Evolutionary conservation across 2,113 vertebrate species (phyloP), one percentile per base, ranked within the genome.

Genomic region (Grallaria varia): DNA sequence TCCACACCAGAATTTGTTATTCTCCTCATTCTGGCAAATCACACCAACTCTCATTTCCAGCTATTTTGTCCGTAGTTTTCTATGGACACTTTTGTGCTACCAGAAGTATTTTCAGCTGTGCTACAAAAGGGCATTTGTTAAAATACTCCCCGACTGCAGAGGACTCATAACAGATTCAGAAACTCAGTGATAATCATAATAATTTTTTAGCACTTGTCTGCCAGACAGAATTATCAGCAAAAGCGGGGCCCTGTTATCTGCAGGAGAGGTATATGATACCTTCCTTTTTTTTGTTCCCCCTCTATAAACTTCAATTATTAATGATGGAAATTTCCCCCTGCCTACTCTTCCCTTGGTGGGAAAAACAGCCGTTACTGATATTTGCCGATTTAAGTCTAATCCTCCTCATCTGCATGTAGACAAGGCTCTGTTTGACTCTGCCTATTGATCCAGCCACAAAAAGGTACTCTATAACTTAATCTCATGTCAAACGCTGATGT

Each of bases 271-370:
- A 52, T 72, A 88, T 58, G 93, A 94, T 91, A 94, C 15, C 0
- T 64, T 83, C 71, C 30, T 78, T 79, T 37, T 67, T 66, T 23
- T 40, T 40, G 35, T 72, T 53, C 59, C n/a, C 27, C 42, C 52
- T 12, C 66, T 16, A 79, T 63, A 95, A 94, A 93, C 89, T 96
- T 97, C 78, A 96, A 88, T 96, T 97, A 96, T 97, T 97, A 96
- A 97, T 96, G 90, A 93, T 39, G 83, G 90, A 96, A 92, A 77
- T 75, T 90, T 94, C 87, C 53, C 80, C 88, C 63, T 88, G 44
- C 64, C 85, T 77, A 37, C 83, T 87, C 92, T 93, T 88, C 85
- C 82, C 95, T 93, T 63, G 67, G 85, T 85, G 73, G 73, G 83
- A 66, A 95, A 95, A 96, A 30, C 81, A 93, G 93, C 91, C 92